Evolutionary conservation across 1,140 invertebrate species (phyloP).

Genomic region (Saccostrea cuccullata): DNA sequence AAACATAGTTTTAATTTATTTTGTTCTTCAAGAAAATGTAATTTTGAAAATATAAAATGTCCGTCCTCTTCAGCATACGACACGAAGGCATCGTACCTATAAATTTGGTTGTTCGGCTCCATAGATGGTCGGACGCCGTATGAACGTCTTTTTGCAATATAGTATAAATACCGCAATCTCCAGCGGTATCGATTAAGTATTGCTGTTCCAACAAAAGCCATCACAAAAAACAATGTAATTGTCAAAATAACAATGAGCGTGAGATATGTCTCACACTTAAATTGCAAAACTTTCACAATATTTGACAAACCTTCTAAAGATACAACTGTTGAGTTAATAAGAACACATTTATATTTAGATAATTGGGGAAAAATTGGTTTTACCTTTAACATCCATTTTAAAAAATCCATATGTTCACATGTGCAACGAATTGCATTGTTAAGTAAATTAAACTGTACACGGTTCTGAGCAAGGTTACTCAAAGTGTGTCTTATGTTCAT

Average conservation of each 20-base stretch:
- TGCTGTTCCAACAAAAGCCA: not conserved
- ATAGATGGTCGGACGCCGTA: not conserved
- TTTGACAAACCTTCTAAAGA: not conserved
- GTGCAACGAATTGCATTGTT: not conserved
- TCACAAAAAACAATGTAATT: not conserved
- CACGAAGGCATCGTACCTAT: constrained; percentile 74
- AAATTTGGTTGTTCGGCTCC: not conserved
- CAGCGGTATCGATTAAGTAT: constrained; percentile 50
- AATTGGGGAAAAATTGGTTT: not conserved
- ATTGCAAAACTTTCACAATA: not conserved
- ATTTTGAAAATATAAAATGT: constrained; percentile 50
- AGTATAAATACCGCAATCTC: constrained; percentile 64
- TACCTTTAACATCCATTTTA: not conserved
- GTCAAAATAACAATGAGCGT: not conserved
- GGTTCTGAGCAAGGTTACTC: not conserved
- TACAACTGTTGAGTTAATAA: not conserved
- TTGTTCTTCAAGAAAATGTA: constrained; percentile 53
- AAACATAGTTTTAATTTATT: constrained; percentile 61
- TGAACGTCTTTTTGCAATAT: constrained; percentile 49
- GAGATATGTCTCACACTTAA: not conserved
- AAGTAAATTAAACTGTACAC: not conserved
- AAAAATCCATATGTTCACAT: not conserved
- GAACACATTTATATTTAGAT: not conserved
- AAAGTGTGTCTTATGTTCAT: not conserved
- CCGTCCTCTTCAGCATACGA: constrained; percentile 64